These are phyloP conservation scores for Chrysopilus asiliformis DNA, from an alignment of 2,888 invertebrate species.

Conservation along the genomic window DNA sequence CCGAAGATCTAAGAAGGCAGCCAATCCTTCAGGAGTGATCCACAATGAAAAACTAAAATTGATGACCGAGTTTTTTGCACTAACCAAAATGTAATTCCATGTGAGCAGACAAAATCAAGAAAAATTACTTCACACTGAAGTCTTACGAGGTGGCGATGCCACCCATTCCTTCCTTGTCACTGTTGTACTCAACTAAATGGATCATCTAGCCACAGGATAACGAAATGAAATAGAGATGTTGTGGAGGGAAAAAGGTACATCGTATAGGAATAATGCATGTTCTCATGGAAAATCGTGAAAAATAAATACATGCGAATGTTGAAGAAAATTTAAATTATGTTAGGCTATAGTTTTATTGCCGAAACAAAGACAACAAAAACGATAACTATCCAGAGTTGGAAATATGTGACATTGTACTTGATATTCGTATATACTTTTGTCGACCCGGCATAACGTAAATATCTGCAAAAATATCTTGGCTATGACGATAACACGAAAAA, in stretches of 20 bases:
- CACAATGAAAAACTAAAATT: neutral
- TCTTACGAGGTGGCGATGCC: neutral
- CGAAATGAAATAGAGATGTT: neutral
- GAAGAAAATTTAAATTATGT: too few relatives aligned
- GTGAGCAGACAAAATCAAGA: neutral
- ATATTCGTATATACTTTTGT: conserved; percentile 1
- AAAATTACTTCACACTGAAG: neutral
- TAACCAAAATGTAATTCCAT: neutral
- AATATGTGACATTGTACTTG: conserved; percentile 5
- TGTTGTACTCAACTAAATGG: neutral
- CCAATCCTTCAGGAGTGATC: neutral
- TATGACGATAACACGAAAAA: conserved; percentile 14
- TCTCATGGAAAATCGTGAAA: too few relatives aligned
- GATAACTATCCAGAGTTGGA: neutral
- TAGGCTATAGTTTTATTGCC: neutral
- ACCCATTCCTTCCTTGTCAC: neutral
- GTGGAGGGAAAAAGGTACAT: too few relatives aligned
- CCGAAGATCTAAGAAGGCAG: too few relatives aligned
- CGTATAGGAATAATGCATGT: too few relatives aligned
- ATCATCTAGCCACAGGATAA: too few relatives aligned
- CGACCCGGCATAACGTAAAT: conserved; percentile 11
- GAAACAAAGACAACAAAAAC: neutral
- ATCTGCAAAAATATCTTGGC: conserved; percentile 15
- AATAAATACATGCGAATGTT: too few relatives aligned
- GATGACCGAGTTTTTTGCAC: neutral